Evolutionary conservation across 2,113 vertebrate genomes (phyloP), one percentile per base, ranked within the genome.

Genomic region (Sinocyclocheilus grahami): DNA sequence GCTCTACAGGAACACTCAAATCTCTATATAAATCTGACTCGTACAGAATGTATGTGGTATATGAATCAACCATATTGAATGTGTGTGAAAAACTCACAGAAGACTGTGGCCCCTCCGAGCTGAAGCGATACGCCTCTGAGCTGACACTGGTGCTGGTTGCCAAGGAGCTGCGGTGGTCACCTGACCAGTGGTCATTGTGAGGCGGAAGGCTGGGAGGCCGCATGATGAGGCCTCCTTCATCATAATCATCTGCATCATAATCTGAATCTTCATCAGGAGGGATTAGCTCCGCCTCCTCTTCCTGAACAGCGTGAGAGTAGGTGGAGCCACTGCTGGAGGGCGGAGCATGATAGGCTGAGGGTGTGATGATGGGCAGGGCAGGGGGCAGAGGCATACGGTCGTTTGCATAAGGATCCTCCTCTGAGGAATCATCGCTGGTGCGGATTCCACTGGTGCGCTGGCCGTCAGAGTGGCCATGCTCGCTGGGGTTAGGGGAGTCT

Each of bases 391-490:
- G 93, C 88, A 97, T 91, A 0, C 95, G 95, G 0, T 99, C 97
- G 1, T 99, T 99, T 94, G 98, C 97, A 20, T 98, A 99, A 0
- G 98, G 97, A 91, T 99, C 98, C 86, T 99, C 98, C 90, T 99
- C 97, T 0, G 97, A 99, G 0, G 98, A 99, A 91, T 99, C 98
- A 24, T 99, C 98, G 0, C 98, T 99, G 0, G 97, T 99, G 24
- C 97, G 93, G 92, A 99, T 99, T 74, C 98, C 98, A 2, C 97
- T 98, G 0, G 98, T 99, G 11, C 98, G 95, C 94, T 99, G 98
- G 89, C 95, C 95, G 18, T 99, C 98, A 0, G 97, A 99, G 90
- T 98, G 97, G 69, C 97, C 97, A 0, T 97, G 97, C 91, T 99
- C 98, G 3, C 98, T 99, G 0, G 98, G 97, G 93, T 99, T 99